Evolutionary conservation across 2,888 invertebrate species (phyloP), one percentile per base, ranked within the genome.

Genomic region (Drosophila prolongata): DNA sequence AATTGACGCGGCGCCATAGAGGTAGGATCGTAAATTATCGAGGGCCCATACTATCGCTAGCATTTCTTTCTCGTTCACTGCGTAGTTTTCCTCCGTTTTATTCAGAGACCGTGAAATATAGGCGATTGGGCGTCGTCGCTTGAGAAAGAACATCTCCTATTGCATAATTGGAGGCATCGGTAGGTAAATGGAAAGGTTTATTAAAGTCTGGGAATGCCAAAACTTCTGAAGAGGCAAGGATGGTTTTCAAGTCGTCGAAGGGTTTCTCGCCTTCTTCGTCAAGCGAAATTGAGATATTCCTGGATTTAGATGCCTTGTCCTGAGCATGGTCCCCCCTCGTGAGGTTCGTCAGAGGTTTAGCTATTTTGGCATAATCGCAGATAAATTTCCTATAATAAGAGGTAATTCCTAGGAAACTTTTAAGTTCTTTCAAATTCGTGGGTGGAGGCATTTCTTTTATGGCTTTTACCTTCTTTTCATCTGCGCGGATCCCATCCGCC

Each of bases 341-440:
- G 6, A 72, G 47, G n/a, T 71, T 77, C 0, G 75, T 76, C 24
- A 75, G 34, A 1, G 76, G 68, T 13, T 77, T 76, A 0, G 75
- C 75, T 10, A 66, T 42, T 27, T 69, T 70, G 0, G 55, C 69
- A 43, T 69, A 71, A 19, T 79, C 59, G 3, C 46, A 49, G 3
- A 68, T 68, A 24, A 76, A 76, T 13, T 61, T 66, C 19, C 68
- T 71, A 42, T 76, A 77, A 27, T 75, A 80, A 3, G 68, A 75
- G 3, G 67, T 50, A 52, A 65, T 40, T 3, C 52, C 61, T 0
- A 68, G 19, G 27, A 69, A 71, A 13, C 65, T 52, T 42, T 77
- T 67, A 5, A 72, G 30, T 24, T 76, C 64, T 37, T 71, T 73
- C 9, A 74, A 5, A 37, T 69, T 76, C 1, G 44, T 54, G 0